Evolutionary conservation across 2,797 vertebrate species (phyloP).

Genomic region (Enoplosus armatus): DNA sequence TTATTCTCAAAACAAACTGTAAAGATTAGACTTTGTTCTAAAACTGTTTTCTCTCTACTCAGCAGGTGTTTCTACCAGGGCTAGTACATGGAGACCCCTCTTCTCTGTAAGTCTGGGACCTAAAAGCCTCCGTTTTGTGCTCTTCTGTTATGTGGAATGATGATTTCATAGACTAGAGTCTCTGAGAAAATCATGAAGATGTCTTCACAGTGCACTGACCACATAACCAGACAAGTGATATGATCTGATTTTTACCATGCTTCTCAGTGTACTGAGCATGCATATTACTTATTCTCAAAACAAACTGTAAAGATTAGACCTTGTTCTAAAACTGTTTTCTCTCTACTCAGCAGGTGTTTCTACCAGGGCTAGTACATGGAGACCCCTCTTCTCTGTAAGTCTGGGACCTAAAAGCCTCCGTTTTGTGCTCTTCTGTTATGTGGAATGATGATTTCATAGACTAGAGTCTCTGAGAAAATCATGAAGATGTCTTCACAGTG

Average conservation of each 20-base stretch:
- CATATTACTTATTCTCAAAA: rapidly evolving
- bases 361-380: rapidly evolving
- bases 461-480: conserved; percentile 82
- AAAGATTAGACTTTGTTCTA: not conserved
- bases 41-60: not conserved
- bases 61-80: not conserved
- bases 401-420: rapidly evolving
- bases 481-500: conserved; percentile 76
- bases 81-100: not conserved
- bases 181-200: conserved; percentile 77
- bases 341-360: not conserved
- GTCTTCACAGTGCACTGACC: conserved; percentile 81
- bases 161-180: conserved; percentile 83
- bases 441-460: conserved; percentile 78
- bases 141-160: conserved; percentile 61
- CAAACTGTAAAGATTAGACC: rapidly evolving
- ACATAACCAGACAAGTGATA: conserved; percentile 31
- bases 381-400: conserved; percentile 35
- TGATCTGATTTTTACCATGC: conserved; percentile 81
- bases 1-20: rapidly evolving
- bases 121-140: not conserved
- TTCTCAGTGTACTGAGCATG: conserved; percentile 83
- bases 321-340: not conserved
- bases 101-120: conserved; percentile 32
- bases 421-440: not conserved